Base-by-base conservation (phyloP, 2,113 vertebrate genomes). In the Gymnogyps californianus region DNA sequence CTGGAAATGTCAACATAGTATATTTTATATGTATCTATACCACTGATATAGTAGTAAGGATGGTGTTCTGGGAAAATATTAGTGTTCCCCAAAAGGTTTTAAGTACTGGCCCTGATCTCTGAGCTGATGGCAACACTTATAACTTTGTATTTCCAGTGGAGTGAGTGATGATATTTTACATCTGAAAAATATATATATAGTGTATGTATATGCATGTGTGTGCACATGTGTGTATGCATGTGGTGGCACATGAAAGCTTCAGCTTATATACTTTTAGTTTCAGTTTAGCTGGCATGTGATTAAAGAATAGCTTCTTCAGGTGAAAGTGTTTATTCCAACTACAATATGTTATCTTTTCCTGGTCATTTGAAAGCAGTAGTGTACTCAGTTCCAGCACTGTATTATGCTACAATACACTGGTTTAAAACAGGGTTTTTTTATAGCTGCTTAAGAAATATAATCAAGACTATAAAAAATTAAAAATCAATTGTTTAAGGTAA, bases 271-370 rank as follows among this genome's bases (percentile, higher is more conserved):
- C 4, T 82, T 82, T 38, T 28, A 55, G 2, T 18, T 42, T 38
- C 38, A 83, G 44, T 84, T 69, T 38, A 55, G 11, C 9, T 32
- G 54, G 18, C 11, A 46, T 9, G 11, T 44, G 9, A 34, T 18
- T 14, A 24, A 72, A 83, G 13, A 77, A 34, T 22, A 52, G 0
- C 11, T 65, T 84, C 10, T 92, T 90, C 17, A 20, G 4, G 16
- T 42, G 24, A 54, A 81, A 61, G 1, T 16, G 18, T 67, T 59
- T 72, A 64, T 76, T 83, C 16, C 14, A n/a, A 11, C 7, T 61
- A 13, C 25, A 64, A 16, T 16, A 40, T 0, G 0, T 38, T 32
- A 15, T 59, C 8, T 36, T 69, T 64, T 69, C 7, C 4, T n/a
- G 14, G 3, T 36, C 32, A 66, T 24, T 55, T 83, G 11, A 57